Conservation (phyloP, 2,888 invertebrate genomes). For the Urechis unicinctus region DNA sequence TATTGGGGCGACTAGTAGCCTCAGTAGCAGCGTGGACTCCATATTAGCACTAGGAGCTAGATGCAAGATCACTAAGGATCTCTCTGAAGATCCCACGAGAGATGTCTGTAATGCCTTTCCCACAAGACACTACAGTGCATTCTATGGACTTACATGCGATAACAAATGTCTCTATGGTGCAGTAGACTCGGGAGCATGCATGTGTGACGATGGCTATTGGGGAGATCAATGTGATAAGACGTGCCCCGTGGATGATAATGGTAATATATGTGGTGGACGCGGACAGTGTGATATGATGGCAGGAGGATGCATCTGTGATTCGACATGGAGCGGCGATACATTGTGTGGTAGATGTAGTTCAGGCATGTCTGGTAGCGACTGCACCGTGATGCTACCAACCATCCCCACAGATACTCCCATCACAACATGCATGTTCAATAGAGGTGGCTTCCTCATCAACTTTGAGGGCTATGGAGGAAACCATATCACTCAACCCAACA, state of each 20-base stretch:
- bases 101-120: conserved; percentile 20
- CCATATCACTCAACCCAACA: too few species aligned
- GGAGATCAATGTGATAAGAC: conserved; percentile 24
- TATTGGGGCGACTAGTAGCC: too few species aligned
- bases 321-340: conserved; percentile 1
- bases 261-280: not conserved
- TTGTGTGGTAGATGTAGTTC: too few species aligned
- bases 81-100: conserved; percentile 14
- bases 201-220: conserved; percentile 25
- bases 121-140: conserved; percentile 14
- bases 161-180: conserved; percentile 12
- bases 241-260: conserved; percentile 19
- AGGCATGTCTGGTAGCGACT: not conserved
- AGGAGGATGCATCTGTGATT: conserved; percentile 3
- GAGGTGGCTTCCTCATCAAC: conserved; percentile 2
- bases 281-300: not conserved
- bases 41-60: not conserved
- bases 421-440: not conserved
- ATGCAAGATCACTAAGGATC: conserved; percentile 11
- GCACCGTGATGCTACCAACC: not conserved
- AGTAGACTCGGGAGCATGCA: conserved; percentile 13
- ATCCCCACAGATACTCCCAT: not conserved
- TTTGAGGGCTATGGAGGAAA: too few species aligned
- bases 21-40: not conserved
- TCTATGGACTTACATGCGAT: conserved; percentile 12